phyloP scores from a whole-genome alignment of 2,797 vertebrate genomes.

The Sebastes reedi region DNA sequence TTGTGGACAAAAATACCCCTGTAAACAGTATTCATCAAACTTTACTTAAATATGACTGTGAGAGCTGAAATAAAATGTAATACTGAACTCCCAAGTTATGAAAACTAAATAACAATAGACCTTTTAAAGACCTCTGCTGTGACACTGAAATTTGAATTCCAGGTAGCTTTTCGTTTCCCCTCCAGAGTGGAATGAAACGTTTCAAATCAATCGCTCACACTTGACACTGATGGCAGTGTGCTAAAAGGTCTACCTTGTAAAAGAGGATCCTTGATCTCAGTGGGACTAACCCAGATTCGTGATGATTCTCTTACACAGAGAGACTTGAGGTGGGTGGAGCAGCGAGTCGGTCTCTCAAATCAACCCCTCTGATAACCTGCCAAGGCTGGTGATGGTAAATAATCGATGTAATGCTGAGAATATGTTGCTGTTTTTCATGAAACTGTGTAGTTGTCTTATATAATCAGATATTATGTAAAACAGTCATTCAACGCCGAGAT shows the following conservation, averaged over 20 bases:
- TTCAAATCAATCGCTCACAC: not conserved
- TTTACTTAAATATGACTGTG: not conserved
- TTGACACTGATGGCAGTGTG: not conserved
- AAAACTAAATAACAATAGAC: not conserved
- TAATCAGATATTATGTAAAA: not conserved
- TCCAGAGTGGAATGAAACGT: not conserved
- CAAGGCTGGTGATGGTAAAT: not conserved
- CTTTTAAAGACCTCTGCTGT: not conserved
- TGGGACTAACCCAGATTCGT: slow-evolving; percentile 49
- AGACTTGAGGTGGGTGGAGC: not conserved
- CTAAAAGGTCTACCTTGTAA: slow-evolving; percentile 22
- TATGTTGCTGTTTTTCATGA: not conserved
- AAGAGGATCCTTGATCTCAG: slow-evolving; percentile 33
- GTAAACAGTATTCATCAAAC: not conserved
- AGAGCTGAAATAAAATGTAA: not conserved
- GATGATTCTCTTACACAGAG: not conserved
- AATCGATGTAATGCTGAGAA: not conserved
- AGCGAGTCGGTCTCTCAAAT: slow-evolving; percentile 26
- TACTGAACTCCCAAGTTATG: not conserved
- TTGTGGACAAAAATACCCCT: not conserved
- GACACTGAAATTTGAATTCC: not conserved
- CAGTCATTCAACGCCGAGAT: not conserved
- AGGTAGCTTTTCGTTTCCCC: not conserved
- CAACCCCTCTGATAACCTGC: slow-evolving; percentile 14
- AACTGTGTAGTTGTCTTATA: not conserved